Conservation (phyloP, 37 sponge, comb jelly and placozoan species). For the Halichondria panicea region DNA sequence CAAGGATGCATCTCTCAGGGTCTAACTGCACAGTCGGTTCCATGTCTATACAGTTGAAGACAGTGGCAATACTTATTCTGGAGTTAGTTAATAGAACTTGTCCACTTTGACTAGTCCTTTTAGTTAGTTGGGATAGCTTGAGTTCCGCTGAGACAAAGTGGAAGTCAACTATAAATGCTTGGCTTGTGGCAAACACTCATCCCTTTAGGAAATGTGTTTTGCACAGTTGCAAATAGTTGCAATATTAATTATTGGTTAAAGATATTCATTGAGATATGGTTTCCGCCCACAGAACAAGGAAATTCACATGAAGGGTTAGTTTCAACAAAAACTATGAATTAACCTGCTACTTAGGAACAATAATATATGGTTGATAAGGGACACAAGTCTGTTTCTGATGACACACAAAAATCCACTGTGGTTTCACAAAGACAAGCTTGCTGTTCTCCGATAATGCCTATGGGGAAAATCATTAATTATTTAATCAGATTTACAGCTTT, state of each 20-base stretch:
- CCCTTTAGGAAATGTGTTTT: not conserved
- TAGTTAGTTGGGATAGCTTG: too few species aligned
- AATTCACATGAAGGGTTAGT: too few species aligned
- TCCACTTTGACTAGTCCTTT: too few species aligned
- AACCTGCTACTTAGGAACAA: slow-evolving; percentile 3
- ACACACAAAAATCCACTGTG: slow-evolving; percentile 84
- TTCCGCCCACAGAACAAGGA: too few species aligned
- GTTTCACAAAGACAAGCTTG: slow-evolving; percentile 69
- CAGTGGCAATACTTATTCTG: not conserved
- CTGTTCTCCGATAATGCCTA: slow-evolving; percentile 84
- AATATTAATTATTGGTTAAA: too few species aligned
- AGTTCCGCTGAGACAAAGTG: too few species aligned
- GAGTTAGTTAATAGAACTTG: too few species aligned
- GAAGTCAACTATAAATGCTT: too few species aligned
- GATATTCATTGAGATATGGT: too few species aligned
- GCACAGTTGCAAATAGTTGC: too few species aligned
- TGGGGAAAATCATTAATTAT: not conserved
- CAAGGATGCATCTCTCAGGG: slow-evolving; percentile 43
- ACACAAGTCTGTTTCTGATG: slow-evolving; percentile 68
- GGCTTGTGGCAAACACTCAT: not conserved
- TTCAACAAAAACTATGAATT: not conserved
- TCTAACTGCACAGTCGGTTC: slow-evolving; percentile 35
- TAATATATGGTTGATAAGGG: slow-evolving; percentile 61
- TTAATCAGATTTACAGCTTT: not conserved
- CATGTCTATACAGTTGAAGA: slow-evolving; percentile 1